Base-by-base conservation (phyloP, 1,140 invertebrate genomes). In the Drosophila nasuta region DNA sequence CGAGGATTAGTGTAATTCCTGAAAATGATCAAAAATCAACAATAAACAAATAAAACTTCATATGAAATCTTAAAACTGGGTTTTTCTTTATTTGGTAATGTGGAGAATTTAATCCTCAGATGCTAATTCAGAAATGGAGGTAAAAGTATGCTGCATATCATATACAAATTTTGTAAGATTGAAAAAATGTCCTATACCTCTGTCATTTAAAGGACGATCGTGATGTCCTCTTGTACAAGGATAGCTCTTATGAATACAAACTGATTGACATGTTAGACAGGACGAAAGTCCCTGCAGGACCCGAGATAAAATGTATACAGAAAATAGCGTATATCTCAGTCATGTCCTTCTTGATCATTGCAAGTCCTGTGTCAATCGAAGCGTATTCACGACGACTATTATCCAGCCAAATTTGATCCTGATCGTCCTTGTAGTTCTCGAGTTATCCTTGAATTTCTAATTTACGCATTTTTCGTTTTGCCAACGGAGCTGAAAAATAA, bases 1-100 rank as follows among this genome's bases (percentile, higher is more conserved):
- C 58, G 38, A 73, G 68, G 65, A 65, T 66, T 87, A 87, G 82
- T 72, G 48, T 79, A 86, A 86, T 75, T 52, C 51, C 41, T 73
- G 70, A 79, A 65, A 62, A 49, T 49, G 48, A 49, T 48, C 13
- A 17, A 20, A 48, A 48, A 48, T 48, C 11, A 51, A 82, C 72
- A 71, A 70, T 67, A 86, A 79, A 38, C 76, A 82, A 85, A 85
- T 85, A 76, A 75, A 69, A 81, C 75, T 78, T 71, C 67, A 71
- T 65, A 79, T 76, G 64, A 71, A 82, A 38, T 28, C 54, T 48
- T 69, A 65, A 5, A n/a, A 57, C 3, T 20, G 33, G 1, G 13
- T n/a, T 10, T 52, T n/a, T 54, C 1, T 15, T 15, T 7, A 15
- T 2, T 6, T 11, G 5, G 5, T n/a, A 33, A 7, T 33, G 6